A percentile compares a stretch with the other conserved stretches of the same genome.
phyloP scores from a whole-genome alignment of 2,797 vertebrate species.

The Alauda arvensis region DNA sequence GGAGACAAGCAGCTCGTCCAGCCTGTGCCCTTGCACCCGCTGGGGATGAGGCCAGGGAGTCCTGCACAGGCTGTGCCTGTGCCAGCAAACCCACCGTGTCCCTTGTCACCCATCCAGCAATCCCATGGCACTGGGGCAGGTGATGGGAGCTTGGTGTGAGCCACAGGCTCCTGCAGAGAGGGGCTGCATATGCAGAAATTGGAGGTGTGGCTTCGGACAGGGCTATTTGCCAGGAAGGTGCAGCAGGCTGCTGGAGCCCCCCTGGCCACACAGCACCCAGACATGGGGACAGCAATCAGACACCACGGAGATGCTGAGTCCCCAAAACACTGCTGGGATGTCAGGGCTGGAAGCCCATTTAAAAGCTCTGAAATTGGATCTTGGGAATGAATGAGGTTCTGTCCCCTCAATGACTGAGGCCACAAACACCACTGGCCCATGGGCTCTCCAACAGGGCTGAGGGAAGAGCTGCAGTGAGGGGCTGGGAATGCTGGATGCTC shows the following conservation, averaged over 20 bases:
- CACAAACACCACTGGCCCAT: background rate
- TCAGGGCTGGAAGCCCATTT: background rate
- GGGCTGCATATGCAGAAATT: background rate
- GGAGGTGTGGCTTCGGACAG: background rate
- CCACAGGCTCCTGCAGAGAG: background rate
- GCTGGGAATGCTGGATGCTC: background rate
- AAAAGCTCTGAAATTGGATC: background rate
- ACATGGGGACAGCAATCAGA: background rate
- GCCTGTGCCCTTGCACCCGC: background rate
- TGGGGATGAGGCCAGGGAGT: background rate
- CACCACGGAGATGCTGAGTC: background rate
- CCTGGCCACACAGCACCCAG: accelerated
- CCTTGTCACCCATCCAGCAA: background rate
- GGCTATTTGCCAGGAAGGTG: background rate
- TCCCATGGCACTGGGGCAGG: accelerated
- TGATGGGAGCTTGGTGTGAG: background rate
- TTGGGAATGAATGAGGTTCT: background rate
- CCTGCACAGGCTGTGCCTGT: background rate
- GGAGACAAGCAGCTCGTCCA: background rate
- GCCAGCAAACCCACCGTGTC: accelerated
- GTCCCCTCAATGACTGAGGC: background rate
- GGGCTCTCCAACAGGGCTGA: background rate
- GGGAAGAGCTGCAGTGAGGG: background rate
- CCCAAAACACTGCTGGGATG: background rate
- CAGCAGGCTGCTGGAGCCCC: background rate